Conservation (phyloP, 2,797 vertebrate genomes). For the Chaunax sp. region DNA sequence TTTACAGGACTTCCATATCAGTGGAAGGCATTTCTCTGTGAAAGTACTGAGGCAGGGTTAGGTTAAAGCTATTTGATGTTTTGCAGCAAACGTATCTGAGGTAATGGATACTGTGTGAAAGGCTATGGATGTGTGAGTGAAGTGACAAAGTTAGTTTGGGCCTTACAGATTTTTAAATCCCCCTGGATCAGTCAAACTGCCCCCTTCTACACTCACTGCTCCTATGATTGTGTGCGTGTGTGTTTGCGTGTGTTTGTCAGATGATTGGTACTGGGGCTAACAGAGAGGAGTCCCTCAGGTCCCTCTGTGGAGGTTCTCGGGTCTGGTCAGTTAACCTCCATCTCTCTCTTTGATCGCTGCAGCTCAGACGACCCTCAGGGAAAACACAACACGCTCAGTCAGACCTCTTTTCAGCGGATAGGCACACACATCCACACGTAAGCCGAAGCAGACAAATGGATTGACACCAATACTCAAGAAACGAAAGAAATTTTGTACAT, state of each 20-base stretch:
- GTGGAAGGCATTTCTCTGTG: slow-evolving; percentile 68
- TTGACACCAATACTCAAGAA: slow-evolving; percentile 49
- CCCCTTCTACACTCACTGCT: slow-evolving; percentile 62
- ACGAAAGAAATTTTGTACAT: slow-evolving; percentile 47
- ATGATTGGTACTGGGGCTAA: slow-evolving; percentile 82
- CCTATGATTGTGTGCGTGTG: slow-evolving; percentile 67
- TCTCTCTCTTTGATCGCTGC: slow-evolving; percentile 80
- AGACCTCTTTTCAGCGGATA: slow-evolving; percentile 49
- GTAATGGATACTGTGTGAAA: slow-evolving; percentile 82
- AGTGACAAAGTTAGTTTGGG: slow-evolving; percentile 85
- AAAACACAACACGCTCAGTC: slow-evolving; percentile 74
- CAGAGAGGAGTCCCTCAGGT: slow-evolving; percentile 77
- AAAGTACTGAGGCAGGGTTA: slow-evolving; percentile 64
- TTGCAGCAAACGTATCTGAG: slow-evolving; percentile 66
- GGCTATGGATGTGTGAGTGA: slow-evolving; percentile 74
- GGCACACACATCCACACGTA: slow-evolving; percentile 32
- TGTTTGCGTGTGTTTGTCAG: slow-evolving; percentile 70
- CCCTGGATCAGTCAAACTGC: slow-evolving; percentile 72
- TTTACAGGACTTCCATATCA: slow-evolving; percentile 80
- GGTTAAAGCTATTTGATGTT: slow-evolving; percentile 79
- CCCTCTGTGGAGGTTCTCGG: slow-evolving; percentile 80
- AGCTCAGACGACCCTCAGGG: slow-evolving; percentile 78
- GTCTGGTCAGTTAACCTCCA: slow-evolving; percentile 85
- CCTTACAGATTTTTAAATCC: slow-evolving; percentile 79
- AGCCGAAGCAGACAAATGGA: slow-evolving; percentile 51